Base-by-base conservation (phyloP, 2,888 invertebrate genomes). In the Drosophila ustulata region DNA sequence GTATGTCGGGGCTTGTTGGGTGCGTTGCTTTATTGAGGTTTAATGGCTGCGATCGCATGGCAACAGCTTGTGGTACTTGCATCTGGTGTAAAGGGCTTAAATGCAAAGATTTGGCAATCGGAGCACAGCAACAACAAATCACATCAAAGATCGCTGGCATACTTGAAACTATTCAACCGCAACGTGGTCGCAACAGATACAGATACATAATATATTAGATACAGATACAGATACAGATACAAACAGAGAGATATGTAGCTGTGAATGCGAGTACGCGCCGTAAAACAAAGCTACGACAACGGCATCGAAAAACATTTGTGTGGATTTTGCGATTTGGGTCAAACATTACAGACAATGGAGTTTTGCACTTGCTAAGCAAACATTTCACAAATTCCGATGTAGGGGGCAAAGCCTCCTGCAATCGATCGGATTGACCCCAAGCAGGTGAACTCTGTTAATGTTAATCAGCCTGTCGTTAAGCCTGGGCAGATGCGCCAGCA, bases 51-150 rank as follows among this genome's bases (percentile, higher is more conserved):
- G 18, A 75, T 85, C 88, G 66, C 78, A 72, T 85, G 82, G 80
- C 81, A 75, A 75, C 67, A 51, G 45, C 8, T 57, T 64, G 77
- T 43, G 63, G 58, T 78, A 56, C 73, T 46, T 78, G 76, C 78
- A 80, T 65, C 78, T 80, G 66, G 62, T 75, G 67, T 72, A 76
- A 88, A 82, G 86, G 86, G 79, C 73, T 82, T 75, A 69, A 87
- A 87, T 76, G 82, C 84, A 71, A 73, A 78, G 82, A 87, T 85
- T 85, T 85, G 85, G 89, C 81, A 85, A 85, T 83, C 83, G 67
- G 49, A 70, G 71, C 50, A 61, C n/a, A 11, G 5, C 37, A 37
- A 59, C 65, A 67, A 62, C 69, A 70, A 67, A 71, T 80, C 75
- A 78, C 84, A 73, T 78, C 80, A 80, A 85, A 85, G 83, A 85